Evolutionary conservation across 2,888 invertebrate species (phyloP).

Genomic region (Theodoxus fluviatilis): DNA sequence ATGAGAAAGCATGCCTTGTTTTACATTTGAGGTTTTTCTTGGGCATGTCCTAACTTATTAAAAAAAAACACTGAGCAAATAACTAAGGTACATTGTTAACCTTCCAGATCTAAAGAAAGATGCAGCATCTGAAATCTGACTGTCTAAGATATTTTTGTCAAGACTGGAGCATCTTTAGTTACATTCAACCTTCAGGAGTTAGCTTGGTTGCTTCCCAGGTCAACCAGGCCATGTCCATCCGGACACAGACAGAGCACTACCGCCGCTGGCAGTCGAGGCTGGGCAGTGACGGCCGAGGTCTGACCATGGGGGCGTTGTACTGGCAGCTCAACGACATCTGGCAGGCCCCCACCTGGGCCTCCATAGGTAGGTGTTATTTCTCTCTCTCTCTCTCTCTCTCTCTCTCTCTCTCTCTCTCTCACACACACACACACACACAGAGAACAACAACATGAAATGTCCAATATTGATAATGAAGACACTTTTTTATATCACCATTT

Average conservation of each 20-base stretch:
- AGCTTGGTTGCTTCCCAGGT: constrained; percentile 67
- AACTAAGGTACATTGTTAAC: too few relatives aligned
- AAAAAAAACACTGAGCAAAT: too few relatives aligned
- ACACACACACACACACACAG: neutral
- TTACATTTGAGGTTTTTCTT: too few relatives aligned
- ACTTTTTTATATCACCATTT: too few relatives aligned
- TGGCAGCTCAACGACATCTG: constrained; percentile 99
- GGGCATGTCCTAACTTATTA: too few relatives aligned
- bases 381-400: neutral
- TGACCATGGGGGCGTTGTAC: constrained; percentile 95
- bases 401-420: neutral
- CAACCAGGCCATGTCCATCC: constrained; percentile 85
- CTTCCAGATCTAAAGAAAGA: too few relatives aligned
- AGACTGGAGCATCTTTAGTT: neutral
- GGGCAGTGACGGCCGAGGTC: constrained; percentile 69
- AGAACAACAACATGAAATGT: too few relatives aligned
- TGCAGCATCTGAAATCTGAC: neutral
- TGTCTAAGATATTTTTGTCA: neutral
- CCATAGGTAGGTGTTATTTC: constrained; percentile 52
- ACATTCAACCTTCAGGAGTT: too few relatives aligned
- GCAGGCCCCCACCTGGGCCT: constrained; percentile 92
- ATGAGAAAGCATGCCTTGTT: too few relatives aligned
- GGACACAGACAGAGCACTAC: constrained; percentile 79
- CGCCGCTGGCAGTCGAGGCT: constrained; percentile 54
- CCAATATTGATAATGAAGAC: too few relatives aligned